phyloP scores from a whole-genome alignment of 2,888 invertebrate species.

The Cantharis lateralis region DNA sequence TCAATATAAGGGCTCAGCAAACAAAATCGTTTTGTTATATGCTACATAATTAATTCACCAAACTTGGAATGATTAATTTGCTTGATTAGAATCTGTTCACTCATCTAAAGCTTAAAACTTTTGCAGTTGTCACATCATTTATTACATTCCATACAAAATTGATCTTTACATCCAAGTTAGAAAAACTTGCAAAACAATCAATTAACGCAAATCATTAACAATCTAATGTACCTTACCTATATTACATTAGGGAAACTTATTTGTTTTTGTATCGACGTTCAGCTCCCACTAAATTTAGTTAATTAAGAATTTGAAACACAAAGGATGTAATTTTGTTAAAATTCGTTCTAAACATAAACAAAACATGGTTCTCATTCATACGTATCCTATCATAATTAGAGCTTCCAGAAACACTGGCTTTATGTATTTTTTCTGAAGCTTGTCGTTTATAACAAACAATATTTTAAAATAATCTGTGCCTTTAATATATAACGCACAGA shows the following conservation, averaged over 20 bases:
- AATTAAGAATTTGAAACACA: not conserved
- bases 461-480: not conserved
- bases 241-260: not conserved
- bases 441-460: not conserved
- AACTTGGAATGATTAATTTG: not conserved
- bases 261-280: not conserved
- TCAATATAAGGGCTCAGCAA: not conserved
- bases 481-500: not conserved
- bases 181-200: not conserved
- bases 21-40: not conserved
- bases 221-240: not conserved
- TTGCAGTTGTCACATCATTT: constrained; percentile 34
- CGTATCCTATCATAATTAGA: not conserved
- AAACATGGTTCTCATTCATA: not conserved
- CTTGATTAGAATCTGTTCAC: not conserved
- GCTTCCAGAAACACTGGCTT: not conserved
- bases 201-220: not conserved
- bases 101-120: constrained; percentile 11
- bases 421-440: not conserved
- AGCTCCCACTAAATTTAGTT: not conserved
- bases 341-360: not conserved
- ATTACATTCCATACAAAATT: constrained; percentile 35
- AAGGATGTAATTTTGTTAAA: not conserved
- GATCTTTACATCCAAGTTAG: constrained; percentile 14
- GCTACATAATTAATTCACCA: not conserved